Base-by-base conservation (phyloP, 2,888 invertebrate species). In the Phortica magna region DNA sequence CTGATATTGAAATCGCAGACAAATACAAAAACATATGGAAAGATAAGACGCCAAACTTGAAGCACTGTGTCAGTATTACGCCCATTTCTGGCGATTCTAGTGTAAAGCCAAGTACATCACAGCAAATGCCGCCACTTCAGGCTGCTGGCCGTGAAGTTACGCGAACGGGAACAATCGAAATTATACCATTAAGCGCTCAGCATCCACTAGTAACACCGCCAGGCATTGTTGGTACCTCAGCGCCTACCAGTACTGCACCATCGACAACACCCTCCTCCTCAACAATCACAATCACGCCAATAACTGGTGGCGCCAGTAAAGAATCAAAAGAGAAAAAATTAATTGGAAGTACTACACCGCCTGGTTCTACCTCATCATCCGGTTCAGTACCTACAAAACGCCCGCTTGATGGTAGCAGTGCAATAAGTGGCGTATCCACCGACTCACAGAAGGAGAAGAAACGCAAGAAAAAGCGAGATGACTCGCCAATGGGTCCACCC, bases 231-330 rank as follows among this genome's bases (percentile, higher is more conserved):
- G 64, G 53, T 3, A 9, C 61, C 57, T 6, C 74, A 67, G 17
- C 53, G 17, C 9, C 76, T 17, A 74, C 31, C 14, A 72, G 76
- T 0, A 55, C 41, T n/a, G 74, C 42, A 43, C 92, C 94, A 9
- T 92, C 77, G 4, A 41, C 95, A 0, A 94, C 94, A 6, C 93
- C 95, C 42, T 79, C 88, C 19, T 95, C 96, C 10, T 96, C 96
- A 87, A 96, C 97, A 0, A 96, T 97, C 77, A 97, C 97, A 0
- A 97, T 97, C 76, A 97, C 97, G 0, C 96, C 97, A 3, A 96
- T 97, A 59, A 90, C 89, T 64, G 78, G 53, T 79, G 0, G 74
- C n/a, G 31, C 43, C 43, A 39, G 80, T 10, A 89, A 85, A 22
- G 82, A 81, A 3, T 61, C 70, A 0, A 85, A 85, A 42, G 88